Conservation (phyloP, 2,797 vertebrate genomes). For the Potorous gilbertii region DNA sequence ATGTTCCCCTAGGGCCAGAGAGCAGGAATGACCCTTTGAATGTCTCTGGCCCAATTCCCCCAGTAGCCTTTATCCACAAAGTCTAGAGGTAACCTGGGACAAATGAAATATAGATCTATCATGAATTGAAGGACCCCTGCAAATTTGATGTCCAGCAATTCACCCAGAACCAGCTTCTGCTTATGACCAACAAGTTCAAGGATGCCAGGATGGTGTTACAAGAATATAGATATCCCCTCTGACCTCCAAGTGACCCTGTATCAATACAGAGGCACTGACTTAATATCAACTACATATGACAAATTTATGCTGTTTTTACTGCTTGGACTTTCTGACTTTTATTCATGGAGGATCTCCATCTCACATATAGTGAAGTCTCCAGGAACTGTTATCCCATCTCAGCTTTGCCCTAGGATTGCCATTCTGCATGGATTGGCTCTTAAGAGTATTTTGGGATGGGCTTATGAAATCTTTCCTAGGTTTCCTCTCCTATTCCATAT, state of each 20-base stretch:
- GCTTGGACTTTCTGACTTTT: conserved; percentile 83
- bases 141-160: conserved; percentile 81
- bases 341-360: conserved; percentile 74
- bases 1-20: neutral
- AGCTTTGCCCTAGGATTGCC: fast-evolving
- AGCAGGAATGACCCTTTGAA: conserved; percentile 68
- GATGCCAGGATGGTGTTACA: conserved; percentile 68
- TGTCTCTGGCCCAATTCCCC: conserved; percentile 81
- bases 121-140: conserved; percentile 80
- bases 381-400: fast-evolving
- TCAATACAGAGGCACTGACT: conserved; percentile 82
- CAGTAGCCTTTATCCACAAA: conserved; percentile 74
- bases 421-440: fast-evolving
- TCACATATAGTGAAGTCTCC: neutral
- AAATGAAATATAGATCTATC: conserved; percentile 81
- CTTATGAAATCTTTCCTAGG: neutral
- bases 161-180: conserved; percentile 81
- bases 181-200: conserved; percentile 82
- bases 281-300: conserved; percentile 76
- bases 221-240: conserved; percentile 77
- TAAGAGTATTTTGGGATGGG: neutral
- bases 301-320: conserved; percentile 80
- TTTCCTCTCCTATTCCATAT: neutral
- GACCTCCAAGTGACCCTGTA: conserved; percentile 79
- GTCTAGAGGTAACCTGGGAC: conserved; percentile 74